Evolutionary conservation across 1,140 invertebrate genomes (phyloP).

Genomic region (Trypoxylus dichotomus): DNA sequence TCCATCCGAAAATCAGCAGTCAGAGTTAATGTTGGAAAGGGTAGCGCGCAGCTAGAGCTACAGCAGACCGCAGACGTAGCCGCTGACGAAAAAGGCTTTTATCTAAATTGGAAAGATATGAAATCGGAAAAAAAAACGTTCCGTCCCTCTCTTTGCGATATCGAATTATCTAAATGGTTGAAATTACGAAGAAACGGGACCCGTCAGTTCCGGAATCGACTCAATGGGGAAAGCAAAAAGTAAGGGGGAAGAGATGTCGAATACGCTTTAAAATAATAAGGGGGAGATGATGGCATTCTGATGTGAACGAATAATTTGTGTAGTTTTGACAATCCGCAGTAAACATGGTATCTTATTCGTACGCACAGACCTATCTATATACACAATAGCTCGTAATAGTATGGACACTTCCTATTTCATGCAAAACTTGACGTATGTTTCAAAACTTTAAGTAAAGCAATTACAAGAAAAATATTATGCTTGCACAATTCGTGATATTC

Average conservation of each 20-base stretch:
- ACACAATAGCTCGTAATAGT: no score
- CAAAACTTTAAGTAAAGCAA: no score
- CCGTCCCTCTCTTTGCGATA: neutral
- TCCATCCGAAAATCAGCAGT: neutral
- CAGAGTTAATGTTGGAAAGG: neutral
- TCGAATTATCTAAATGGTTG: neutral
- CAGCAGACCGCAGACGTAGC: neutral
- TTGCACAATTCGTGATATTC: no score
- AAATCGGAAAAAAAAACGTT: neutral
- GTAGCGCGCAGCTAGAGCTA: neutral
- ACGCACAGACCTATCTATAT: no score
- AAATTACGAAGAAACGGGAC: neutral
- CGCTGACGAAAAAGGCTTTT: neutral
- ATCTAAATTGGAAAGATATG: neutral
- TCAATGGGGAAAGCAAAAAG: neutral
- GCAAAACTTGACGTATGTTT: no score
- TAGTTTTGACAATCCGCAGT: no score
- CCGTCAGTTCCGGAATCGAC: no score
- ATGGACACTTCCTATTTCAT: no score
- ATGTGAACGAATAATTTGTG: neutral
- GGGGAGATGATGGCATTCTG: neutral
- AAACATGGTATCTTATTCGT: no score
- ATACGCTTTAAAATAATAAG: neutral
- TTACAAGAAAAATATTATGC: no score
- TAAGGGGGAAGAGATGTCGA: neutral